A percentile compares a stretch with the other conserved stretches of the same genome.
Evolutionary conservation across 1,140 invertebrate genomes (phyloP).

Genomic region (Rhopalosiphum padi): DNA sequence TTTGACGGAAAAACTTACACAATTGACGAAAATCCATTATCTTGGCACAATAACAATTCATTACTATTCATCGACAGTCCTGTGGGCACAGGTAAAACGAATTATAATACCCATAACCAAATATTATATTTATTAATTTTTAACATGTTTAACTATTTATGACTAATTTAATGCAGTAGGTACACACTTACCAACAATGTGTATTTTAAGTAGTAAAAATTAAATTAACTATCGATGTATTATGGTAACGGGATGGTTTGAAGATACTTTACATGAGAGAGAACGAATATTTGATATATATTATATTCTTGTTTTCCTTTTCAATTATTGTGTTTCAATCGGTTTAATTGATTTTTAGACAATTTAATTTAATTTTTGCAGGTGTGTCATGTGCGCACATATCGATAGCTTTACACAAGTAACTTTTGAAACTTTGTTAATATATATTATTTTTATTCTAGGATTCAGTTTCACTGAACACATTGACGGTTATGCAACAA

Average conservation of each 20-base stretch:
- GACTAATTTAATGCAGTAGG: neutral
- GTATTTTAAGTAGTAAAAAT: neutral
- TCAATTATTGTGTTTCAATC: neutral
- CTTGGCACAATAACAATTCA: conserved; percentile 78
- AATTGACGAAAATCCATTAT: conserved; percentile 65
- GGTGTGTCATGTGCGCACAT: neutral
- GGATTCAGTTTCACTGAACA: conserved; percentile 74
- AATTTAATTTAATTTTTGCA: neutral
- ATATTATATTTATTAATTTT: neutral
- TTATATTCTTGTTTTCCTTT: neutral
- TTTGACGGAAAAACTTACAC: conserved; percentile 31
- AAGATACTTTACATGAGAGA: neutral
- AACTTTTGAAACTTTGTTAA: neutral
- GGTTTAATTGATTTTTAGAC: neutral
- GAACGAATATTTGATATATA: neutral
- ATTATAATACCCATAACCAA: neutral
- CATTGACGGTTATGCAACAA: conserved; percentile 71
- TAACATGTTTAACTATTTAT: neutral
- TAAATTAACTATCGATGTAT: neutral
- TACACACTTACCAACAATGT: neutral
- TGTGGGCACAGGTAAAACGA: conserved; percentile 72
- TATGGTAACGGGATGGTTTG: neutral
- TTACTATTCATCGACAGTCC: conserved; percentile 87
- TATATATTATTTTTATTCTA: neutral
- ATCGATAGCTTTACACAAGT: neutral